Evolutionary conservation across 2,888 invertebrate species (phyloP).

Genomic region (Elysia crispata): DNA sequence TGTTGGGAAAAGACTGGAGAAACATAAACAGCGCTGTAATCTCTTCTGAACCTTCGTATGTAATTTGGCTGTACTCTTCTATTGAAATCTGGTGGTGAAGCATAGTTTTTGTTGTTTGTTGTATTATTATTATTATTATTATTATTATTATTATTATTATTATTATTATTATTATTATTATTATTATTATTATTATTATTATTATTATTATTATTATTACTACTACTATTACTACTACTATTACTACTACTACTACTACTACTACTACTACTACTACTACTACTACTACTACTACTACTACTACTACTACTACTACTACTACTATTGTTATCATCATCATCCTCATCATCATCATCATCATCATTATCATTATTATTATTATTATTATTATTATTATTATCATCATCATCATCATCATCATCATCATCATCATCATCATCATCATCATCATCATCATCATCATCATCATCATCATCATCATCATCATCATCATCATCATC

Average conservation of each 20-base stretch:
- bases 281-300: slow-evolving; percentile 27
- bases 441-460: neutral
- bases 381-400: neutral
- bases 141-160: neutral
- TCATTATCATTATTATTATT: slow-evolving; percentile 14
- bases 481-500: no score
- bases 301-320: slow-evolving; percentile 11
- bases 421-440: slow-evolving; percentile 27
- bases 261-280: slow-evolving; percentile 10
- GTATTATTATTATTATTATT: no score
- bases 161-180: neutral
- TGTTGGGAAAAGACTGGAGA: no score
- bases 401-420: slow-evolving; percentile 12
- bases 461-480: slow-evolving; percentile 22
- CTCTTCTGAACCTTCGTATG: no score
- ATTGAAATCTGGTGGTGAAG: no score
- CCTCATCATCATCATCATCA: no score
- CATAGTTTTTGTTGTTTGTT: no score
- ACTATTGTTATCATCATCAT: no score
- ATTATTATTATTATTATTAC: slow-evolving; percentile 3
- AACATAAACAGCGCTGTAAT: no score
- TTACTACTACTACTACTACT: slow-evolving; percentile 29
- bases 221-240: slow-evolving; percentile 26
- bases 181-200: slow-evolving; percentile 13
- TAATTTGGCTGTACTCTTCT: no score